Evolutionary conservation across 2,888 invertebrate species (phyloP).

Genomic region (Meteorus cinctellus): DNA sequence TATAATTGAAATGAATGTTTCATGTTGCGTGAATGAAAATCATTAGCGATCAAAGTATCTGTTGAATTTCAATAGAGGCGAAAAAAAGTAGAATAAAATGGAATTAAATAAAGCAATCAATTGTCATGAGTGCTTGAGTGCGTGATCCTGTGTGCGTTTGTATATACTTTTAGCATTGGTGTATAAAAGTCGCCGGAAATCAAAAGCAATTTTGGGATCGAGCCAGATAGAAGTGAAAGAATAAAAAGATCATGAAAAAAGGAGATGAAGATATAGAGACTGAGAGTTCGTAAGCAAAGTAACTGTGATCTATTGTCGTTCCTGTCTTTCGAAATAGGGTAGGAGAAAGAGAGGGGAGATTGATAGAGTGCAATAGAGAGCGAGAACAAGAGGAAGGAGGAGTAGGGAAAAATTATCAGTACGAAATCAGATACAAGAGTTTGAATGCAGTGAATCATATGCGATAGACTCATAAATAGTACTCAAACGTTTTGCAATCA

Average conservation of each 20-base stretch:
- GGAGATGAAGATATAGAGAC: neutral
- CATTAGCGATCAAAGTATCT: too few relatives aligned
- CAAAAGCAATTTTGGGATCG: neutral
- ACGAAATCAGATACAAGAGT: too few relatives aligned
- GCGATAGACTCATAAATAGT: too few relatives aligned
- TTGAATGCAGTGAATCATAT: too few relatives aligned
- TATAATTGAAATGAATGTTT: too few relatives aligned
- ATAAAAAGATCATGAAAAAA: neutral
- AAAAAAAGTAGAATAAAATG: too few relatives aligned
- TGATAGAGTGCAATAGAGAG: conserved; percentile 10
- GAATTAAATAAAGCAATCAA: too few relatives aligned
- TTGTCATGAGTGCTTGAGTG: neutral
- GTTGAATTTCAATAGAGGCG: too few relatives aligned
- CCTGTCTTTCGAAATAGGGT: neutral
- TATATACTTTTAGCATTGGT: neutral
- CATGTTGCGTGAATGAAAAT: too few relatives aligned
- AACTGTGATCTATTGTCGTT: neutral
- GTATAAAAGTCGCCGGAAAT: neutral
- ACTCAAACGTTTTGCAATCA: too few relatives aligned
- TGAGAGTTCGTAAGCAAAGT: neutral
- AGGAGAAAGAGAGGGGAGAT: neutral
- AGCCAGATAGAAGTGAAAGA: neutral
- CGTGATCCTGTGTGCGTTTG: neutral
- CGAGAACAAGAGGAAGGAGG: neutral
- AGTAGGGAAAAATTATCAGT: too few relatives aligned